Percentiles rank a stretch among this genome's conserved stretches.
phyloP scores from a whole-genome alignment of 2,113 vertebrate genomes.

The Neolamprologus fasciatus region DNA sequence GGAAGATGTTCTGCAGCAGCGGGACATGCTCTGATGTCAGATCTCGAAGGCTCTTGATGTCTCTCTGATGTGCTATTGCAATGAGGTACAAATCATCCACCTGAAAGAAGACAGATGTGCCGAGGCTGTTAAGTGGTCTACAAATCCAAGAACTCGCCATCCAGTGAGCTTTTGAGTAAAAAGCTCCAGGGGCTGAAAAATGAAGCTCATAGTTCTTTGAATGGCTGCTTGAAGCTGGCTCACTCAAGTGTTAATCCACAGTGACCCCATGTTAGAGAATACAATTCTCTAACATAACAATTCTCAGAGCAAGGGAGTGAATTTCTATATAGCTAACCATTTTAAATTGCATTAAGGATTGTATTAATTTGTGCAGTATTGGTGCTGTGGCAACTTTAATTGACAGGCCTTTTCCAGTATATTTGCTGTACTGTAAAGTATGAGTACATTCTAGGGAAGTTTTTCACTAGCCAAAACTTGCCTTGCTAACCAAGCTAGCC shows the following conservation, averaged over 20 bases:
- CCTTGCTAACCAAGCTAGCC: background rate
- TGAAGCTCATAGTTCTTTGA: background rate
- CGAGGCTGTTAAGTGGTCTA: background rate
- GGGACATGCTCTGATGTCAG: conserved; percentile 81
- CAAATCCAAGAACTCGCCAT: background rate
- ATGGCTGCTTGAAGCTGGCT: background rate
- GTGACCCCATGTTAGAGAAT: background rate
- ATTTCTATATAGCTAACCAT: background rate
- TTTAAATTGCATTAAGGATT: background rate
- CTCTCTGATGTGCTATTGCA: conserved; percentile 77
- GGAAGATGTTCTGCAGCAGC: conserved; percentile 79
- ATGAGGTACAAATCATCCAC: conserved; percentile 89
- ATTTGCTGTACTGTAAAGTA: background rate
- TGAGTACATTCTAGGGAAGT: background rate
- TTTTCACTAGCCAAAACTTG: background rate
- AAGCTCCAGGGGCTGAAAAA: background rate
- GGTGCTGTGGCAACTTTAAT: background rate
- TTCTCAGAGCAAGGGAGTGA: background rate
- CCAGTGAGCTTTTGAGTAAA: background rate
- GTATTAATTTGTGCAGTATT: background rate
- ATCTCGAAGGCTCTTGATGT: conserved; percentile 81
- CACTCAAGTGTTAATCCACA: background rate
- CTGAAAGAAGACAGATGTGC: conserved; percentile 51
- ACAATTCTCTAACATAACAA: background rate
- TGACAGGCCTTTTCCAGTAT: background rate